Percentiles rank a stretch among this genome's conserved stretches.
Evolutionary conservation across 2,113 vertebrate species (phyloP).

Genomic region (Gnathonemus longibarbis): DNA sequence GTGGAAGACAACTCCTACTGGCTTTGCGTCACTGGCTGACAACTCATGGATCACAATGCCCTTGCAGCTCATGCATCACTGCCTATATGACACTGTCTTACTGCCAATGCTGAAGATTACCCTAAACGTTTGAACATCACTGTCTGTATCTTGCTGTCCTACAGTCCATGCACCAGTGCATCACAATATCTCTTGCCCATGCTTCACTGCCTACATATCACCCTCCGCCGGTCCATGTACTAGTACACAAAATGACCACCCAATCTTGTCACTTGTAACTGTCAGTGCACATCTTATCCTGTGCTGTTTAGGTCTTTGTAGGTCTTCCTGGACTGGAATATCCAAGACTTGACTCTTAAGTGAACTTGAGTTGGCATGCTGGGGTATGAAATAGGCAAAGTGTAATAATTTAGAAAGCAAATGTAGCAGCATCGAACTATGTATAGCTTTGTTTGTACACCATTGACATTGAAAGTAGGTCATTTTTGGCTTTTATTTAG

Average conservation of each 20-base stretch:
- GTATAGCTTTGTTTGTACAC: not conserved
- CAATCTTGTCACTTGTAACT: not conserved
- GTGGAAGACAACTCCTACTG: not conserved
- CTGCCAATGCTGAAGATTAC: not conserved
- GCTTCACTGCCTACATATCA: not conserved
- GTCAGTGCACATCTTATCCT: not conserved
- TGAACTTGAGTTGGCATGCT: not conserved
- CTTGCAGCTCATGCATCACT: slow-evolving; percentile 8
- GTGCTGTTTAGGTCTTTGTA: not conserved
- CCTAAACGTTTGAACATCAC: not conserved
- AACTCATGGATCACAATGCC: not conserved
- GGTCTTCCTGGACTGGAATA: not conserved
- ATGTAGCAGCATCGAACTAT: not conserved
- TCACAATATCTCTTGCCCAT: not conserved
- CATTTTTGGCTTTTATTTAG: not conserved
- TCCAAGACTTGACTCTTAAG: not conserved
- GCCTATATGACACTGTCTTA: not conserved
- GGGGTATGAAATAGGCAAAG: not conserved
- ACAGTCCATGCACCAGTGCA: not conserved
- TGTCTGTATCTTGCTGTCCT: not conserved
- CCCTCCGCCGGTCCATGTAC: not conserved
- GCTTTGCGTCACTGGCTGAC: not conserved
- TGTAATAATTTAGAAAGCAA: not conserved
- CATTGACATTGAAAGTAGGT: not conserved
- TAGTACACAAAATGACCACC: not conserved